Evolutionary conservation across 1,140 invertebrate genomes (phyloP).

Genomic region (Tribolium madens): DNA sequence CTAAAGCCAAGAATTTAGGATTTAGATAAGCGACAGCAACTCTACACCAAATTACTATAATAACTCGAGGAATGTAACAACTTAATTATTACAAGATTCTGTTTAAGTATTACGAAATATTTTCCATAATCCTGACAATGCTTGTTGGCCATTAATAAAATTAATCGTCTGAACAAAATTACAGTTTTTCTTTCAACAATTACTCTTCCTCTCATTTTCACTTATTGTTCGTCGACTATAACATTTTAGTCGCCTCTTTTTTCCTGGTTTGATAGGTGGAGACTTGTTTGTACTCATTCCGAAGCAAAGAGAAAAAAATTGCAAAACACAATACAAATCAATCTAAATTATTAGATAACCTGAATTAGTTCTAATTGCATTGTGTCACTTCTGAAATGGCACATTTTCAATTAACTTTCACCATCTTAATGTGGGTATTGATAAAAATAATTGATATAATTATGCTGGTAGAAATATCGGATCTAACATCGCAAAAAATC

Average conservation of each 20-base stretch:
- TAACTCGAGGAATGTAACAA: constrained; percentile 11
- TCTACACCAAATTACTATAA: constrained; percentile 19
- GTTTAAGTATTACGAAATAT: not conserved
- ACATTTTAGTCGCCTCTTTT: not conserved
- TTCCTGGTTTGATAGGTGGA: not conserved
- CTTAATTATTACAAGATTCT: constrained; percentile 18
- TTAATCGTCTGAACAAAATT: not conserved
- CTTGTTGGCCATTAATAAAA: not conserved
- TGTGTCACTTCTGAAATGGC: not conserved
- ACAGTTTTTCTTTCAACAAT: not conserved
- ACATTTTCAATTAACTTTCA: not conserved
- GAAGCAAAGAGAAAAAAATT: not conserved
- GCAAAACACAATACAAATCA: not conserved
- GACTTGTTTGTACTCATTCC: not conserved
- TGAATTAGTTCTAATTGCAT: not conserved
- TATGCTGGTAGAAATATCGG: not conserved
- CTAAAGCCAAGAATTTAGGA: constrained; percentile 16
- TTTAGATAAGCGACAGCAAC: constrained; percentile 5
- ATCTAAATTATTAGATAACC: not conserved
- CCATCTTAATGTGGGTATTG: not conserved
- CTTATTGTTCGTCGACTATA: not conserved
- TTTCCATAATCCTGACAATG: not conserved
- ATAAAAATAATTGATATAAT: not conserved
- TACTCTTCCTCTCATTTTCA: constrained; percentile 9
- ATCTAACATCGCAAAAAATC: not conserved